A percentile compares a stretch with the other conserved stretches of the same genome.
phyloP scores from a whole-genome alignment of 1,140 invertebrate species.

The Drosophila leontia region DNA sequence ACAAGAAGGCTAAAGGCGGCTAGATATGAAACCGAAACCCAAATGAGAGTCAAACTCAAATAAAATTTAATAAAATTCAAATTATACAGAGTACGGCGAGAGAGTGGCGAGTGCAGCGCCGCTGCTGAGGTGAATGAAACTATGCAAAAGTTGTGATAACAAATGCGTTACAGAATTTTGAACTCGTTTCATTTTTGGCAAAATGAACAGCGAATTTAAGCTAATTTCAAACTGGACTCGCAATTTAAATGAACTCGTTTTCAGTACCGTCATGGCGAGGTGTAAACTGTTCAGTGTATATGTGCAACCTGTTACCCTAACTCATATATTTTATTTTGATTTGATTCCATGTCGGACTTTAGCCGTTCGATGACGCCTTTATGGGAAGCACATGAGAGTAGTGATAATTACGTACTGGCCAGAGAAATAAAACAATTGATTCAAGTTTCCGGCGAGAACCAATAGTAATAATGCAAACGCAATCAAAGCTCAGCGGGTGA shows the following conservation, averaged over 20 bases:
- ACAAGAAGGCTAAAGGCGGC: conserved; percentile 21
- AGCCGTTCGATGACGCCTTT: conserved; percentile 6
- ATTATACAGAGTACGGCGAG: conserved; percentile 22
- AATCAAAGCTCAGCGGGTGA: conserved; percentile 32
- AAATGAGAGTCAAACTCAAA: conserved; percentile 56
- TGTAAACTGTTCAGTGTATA: not conserved
- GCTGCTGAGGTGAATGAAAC: conserved; percentile 20
- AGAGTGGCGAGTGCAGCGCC: conserved; percentile 21
- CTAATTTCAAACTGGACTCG: conserved; percentile 9
- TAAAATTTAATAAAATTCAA: conserved; percentile 69
- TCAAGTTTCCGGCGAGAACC: conserved; percentile 33
- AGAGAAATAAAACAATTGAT: conserved; percentile 37
- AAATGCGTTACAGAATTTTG: conserved; percentile 39
- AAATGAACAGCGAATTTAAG: conserved; percentile 13
- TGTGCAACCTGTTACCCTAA: conserved; percentile 14
- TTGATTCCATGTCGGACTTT: not conserved
- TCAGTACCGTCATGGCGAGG: not conserved
- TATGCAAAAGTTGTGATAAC: conserved; percentile 42
- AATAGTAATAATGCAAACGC: conserved; percentile 1
- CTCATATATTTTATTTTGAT: conserved; percentile 2
- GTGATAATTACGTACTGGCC: conserved; percentile 47
- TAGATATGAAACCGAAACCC: conserved; percentile 27
- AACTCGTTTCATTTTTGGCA: conserved; percentile 15
- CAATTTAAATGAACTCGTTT: conserved; percentile 26
- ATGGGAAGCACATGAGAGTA: conserved; percentile 19